Conservation (phyloP, 2,797 vertebrate genomes). For the Pseudomugil gertrudae region DNA sequence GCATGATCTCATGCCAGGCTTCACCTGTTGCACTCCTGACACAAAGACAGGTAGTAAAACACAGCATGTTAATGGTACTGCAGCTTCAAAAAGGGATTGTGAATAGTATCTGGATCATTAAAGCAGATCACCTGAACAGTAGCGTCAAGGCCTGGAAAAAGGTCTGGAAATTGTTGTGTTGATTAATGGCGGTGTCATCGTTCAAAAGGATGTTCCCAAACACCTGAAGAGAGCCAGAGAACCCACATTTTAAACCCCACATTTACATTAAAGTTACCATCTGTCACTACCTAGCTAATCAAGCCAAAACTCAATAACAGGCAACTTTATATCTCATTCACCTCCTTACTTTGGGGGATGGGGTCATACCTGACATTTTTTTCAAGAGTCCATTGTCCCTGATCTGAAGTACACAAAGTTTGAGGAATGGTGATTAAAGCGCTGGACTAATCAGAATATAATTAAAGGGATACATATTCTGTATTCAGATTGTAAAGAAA, state of each 20-base stretch:
- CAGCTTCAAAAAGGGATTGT: too few relatives aligned
- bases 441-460: too few relatives aligned
- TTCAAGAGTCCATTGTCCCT: too few relatives aligned
- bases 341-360: too few relatives aligned
- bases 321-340: too few relatives aligned
- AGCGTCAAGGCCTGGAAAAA: constrained; percentile 96
- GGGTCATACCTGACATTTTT: too few relatives aligned
- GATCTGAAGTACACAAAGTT: too few relatives aligned
- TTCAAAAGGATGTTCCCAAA: constrained; percentile 94
- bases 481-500: too few relatives aligned
- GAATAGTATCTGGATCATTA: background rate
- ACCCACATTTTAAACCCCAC: background rate
- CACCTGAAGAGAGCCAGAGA: constrained; percentile 80
- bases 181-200: constrained; percentile 89
- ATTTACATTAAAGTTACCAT: background rate
- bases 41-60: background rate
- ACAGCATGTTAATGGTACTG: too few relatives aligned
- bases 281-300: background rate
- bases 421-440: too few relatives aligned
- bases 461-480: too few relatives aligned
- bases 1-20: constrained; percentile 98
- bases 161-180: constrained; percentile 96
- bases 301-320: too few relatives aligned
- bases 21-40: constrained; percentile 96
- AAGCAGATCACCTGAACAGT: constrained; percentile 88